Evolutionary conservation across 2,888 invertebrate species (phyloP), one percentile per base, ranked within the genome.

Genomic region (Cybosia mesomella): DNA sequence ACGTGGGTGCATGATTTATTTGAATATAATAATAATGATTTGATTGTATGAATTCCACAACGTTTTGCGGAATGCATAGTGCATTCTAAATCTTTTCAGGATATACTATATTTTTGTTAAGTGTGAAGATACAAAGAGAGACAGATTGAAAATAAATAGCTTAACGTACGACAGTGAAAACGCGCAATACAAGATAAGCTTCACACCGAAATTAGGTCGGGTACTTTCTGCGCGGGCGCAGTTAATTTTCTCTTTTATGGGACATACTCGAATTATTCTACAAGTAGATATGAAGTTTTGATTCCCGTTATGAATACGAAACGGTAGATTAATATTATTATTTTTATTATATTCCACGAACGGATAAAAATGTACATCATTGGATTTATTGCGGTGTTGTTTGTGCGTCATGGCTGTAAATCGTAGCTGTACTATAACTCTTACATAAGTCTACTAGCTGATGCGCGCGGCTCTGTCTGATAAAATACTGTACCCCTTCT

Each of bases 121-220:
- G 18, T 18, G 5, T 18, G 18, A 43, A 43, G 18, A 18, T 7
- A 13, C 15, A 2, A 15, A 39, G 15, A n/a, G 1, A 18, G 15
- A 18, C 43, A 7, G 43, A n/a, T 43, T 43, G 43, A 55, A 9
- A 34, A 3, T 34, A 28, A 22, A 28, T 34, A 15, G 39, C 21
- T 28, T 49, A 8, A 13, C 65, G 66, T 74, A 4, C 8, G 2
- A 59, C 55, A 77, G 72, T 57, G 83, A 58, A 77, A 71, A 78
- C 79, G 11, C 57, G 49, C 71, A 43, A 18, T 9, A n/a, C 9
- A 73, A 83, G 77, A 83, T 83, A 83, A 83, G 76, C 82, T 80
- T 68, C 72, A 76, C 75, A 72, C 74, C 32, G 68, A 74, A 83
- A 76, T 76, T 81, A 67, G 83, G 83, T 82, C 81, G 71, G 54